Conservation (phyloP, 2,113 vertebrate species). For the Eptatretus burgeri region DNA sequence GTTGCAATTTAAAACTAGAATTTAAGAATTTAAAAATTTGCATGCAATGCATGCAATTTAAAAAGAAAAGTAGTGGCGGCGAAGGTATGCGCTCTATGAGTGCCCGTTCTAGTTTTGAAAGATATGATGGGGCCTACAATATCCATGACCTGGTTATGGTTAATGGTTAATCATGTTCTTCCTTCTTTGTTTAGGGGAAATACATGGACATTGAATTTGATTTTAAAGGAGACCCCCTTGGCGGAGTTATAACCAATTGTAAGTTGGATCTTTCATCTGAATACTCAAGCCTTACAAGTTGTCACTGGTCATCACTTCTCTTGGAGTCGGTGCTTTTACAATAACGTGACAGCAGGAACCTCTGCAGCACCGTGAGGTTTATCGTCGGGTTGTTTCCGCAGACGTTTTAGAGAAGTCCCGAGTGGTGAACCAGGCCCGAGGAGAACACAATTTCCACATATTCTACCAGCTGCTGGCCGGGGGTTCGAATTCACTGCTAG, state of each 20-base stretch:
- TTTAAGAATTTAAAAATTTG: no score
- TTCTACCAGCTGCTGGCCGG: conserved; percentile 91
- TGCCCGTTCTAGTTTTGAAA: no score
- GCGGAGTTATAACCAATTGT: conserved; percentile 98
- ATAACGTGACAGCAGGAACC: not conserved
- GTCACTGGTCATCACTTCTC: not conserved
- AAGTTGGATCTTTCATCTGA: conserved; percentile 21
- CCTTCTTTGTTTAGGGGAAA: conserved; percentile 34
- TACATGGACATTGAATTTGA: conserved; percentile 99
- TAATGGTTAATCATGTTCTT: no score
- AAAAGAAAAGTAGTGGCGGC: no score
- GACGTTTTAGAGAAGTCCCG: conserved; percentile 84
- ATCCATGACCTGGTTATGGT: no score
- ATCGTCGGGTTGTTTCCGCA: conserved; percentile 14
- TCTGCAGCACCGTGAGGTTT: no score
- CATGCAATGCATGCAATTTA: no score
- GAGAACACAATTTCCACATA: conserved; percentile 90
- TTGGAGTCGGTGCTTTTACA: not conserved
- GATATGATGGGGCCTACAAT: no score
- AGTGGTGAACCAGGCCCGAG: conserved; percentile 74
- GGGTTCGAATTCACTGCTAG: conserved; percentile 53
- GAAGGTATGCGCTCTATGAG: no score
- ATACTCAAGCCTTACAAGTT: conserved; percentile 8
- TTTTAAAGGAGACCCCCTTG: conserved; percentile 89
- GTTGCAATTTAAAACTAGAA: no score